These are phyloP conservation scores for Theodoxus fluviatilis DNA, from an alignment of 2,888 invertebrate species.

Conservation along the genomic window DNA sequence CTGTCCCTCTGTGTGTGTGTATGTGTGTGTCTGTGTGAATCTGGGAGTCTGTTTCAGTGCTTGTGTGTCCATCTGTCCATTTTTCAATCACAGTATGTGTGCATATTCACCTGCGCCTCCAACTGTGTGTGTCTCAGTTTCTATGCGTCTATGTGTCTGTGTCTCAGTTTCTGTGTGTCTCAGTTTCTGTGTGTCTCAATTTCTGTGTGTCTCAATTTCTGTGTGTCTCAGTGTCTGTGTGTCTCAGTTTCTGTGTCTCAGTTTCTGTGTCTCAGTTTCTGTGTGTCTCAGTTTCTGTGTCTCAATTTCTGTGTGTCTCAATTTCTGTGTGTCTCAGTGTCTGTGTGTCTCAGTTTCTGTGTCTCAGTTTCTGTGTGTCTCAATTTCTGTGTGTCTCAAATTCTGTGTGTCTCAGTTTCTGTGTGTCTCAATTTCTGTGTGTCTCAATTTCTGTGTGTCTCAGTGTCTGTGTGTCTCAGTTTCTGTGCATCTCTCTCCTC, in stretches of 20 bases:
- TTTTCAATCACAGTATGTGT: neutral
- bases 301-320: neutral
- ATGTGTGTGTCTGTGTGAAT: constrained; percentile 6
- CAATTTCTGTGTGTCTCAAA: neutral
- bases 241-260: neutral
- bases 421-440: constrained; percentile 8
- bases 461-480: constrained; percentile 3
- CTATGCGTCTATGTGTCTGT: neutral
- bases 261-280: constrained; percentile 1
- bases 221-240: constrained; percentile 5
- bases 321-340: constrained; percentile 7
- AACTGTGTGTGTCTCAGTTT: neutral
- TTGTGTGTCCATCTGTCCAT: neutral
- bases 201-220: neutral
- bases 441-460: neutral
- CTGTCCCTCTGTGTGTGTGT: constrained; percentile 7
- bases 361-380: neutral
- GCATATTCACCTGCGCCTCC: neutral
- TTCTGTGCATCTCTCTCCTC: constrained; percentile 16
- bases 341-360: neutral
- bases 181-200: constrained; percentile 4
- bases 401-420: constrained; percentile 1
- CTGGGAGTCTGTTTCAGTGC: neutral
- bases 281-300: constrained; percentile 10
- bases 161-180: neutral